Evolutionary conservation across 2,797 vertebrate species (phyloP).

Genomic region (Synaphobranchus kaupii): DNA sequence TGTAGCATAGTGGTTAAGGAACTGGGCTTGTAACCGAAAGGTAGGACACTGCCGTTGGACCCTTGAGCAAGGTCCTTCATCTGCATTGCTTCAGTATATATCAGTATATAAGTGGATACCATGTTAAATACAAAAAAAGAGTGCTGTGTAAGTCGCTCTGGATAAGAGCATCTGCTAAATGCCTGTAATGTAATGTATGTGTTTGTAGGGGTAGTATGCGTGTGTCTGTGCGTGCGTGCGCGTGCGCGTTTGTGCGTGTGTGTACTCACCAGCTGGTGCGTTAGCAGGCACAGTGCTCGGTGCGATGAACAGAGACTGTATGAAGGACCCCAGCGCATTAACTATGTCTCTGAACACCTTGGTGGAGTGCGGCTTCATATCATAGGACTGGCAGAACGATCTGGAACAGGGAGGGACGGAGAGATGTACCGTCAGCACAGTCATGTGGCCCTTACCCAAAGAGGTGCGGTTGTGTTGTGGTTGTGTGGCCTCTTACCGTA

Average conservation of each 20-base stretch:
- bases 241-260: neutral
- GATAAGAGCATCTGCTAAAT: too few relatives aligned
- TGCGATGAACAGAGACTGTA: conserved; percentile 94
- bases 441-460: neutral
- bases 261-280: conserved; percentile 80
- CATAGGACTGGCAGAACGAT: conserved; percentile 97
- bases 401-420: conserved; percentile 59
- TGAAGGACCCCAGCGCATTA: conserved; percentile 96
- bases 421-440: neutral
- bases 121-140: too few relatives aligned
- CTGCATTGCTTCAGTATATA: too few relatives aligned
- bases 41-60: too few relatives aligned
- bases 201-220: too few relatives aligned
- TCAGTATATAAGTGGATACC: too few relatives aligned
- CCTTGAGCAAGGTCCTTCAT: too few relatives aligned
- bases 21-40: too few relatives aligned
- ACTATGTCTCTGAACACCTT: conserved; percentile 99
- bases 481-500: neutral
- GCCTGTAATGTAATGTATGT: neutral
- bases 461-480: neutral
- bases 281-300: conserved; percentile 72
- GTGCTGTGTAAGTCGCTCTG: too few relatives aligned
- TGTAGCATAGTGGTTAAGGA: too few relatives aligned
- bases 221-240: neutral
- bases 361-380: conserved; percentile 99